Base-by-base conservation (phyloP, 2,113 vertebrate genomes). In the Poeciliopsis retropinna region DNA sequence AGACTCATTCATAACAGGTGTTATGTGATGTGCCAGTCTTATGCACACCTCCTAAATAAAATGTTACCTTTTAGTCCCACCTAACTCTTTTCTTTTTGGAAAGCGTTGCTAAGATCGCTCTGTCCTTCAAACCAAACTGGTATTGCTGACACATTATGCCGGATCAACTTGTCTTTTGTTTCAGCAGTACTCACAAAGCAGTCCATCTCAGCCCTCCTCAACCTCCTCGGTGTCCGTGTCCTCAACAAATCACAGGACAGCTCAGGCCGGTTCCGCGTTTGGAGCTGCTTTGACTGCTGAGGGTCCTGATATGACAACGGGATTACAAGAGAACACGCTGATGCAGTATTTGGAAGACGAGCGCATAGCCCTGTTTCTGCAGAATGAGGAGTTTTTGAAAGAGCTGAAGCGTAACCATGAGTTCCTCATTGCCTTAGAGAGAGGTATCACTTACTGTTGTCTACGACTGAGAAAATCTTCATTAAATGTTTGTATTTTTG, bases 331-430 rank as follows among this genome's bases (percentile, higher is more conserved):
- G 82, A 92, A 95, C 54, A 96, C 95, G 4, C 95, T 97, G 88
- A 99, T 97, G 91, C 97, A 99, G 93, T 99, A 99, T 88, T 92
- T 98, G 87, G 96, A 99, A 51, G 98, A 99, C 0, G 98, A 99
- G 90, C 95, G 97, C 31, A 97, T 99, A 0, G 98, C 98, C 0
- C 95, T 99, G 13, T 99, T 98, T 85, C 93, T 99, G 84, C 98
- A 99, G 89, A 99, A 99, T 0, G 97, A 99, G 47, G 98, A 99
- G 92, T 99, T 99, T 84, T 98, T 99, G 98, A 97, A 93, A 87
- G 98, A 99, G 88, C 94, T 99, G 70, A 97, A 98, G 88, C 95
- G 97, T 62, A 99, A 99, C 90, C 89, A 96, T 0, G 98, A 99
- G 78, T 99, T 99, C 89, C 96, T 99, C 19, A 93, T 98, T 0